phyloP scores from a whole-genome alignment of 2,113 vertebrate genomes.

The Potamarius usumacintae region DNA sequence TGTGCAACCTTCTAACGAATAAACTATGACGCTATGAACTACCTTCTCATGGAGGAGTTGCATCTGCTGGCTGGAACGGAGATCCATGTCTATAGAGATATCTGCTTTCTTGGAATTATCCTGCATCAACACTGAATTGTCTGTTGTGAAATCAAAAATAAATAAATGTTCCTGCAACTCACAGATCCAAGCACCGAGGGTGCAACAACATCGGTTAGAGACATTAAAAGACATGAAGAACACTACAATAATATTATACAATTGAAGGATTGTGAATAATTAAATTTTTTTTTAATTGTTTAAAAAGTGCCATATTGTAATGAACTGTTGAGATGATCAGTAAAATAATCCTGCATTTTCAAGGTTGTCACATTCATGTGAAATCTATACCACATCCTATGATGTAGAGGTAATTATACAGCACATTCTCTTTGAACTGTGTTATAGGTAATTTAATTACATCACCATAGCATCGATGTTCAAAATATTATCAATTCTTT shows the following conservation, averaged over 20 bases:
- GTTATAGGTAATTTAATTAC: neutral
- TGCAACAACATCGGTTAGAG: neutral
- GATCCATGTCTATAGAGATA: constrained; percentile 78
- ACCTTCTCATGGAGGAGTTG: constrained; percentile 79
- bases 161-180: neutral
- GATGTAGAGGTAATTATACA: neutral
- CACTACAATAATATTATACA: neutral
- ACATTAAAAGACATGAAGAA: neutral
- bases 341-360: neutral
- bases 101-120: constrained; percentile 70
- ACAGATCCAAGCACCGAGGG: neutral
- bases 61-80: constrained; percentile 74
- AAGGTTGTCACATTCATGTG: neutral
- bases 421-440: neutral
- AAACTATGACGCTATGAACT: neutral
- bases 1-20: neutral
- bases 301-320: neutral
- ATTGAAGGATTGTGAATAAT: neutral
- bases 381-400: neutral
- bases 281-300: neutral
- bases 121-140: constrained; percentile 72
- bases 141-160: constrained; percentile 43
- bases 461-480: too few relatives aligned
- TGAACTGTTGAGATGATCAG: neutral
- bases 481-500: neutral